These are phyloP conservation scores for Protaetia brevitarsis DNA, from an alignment of 1,140 invertebrate genomes.

Conservation along the genomic window DNA sequence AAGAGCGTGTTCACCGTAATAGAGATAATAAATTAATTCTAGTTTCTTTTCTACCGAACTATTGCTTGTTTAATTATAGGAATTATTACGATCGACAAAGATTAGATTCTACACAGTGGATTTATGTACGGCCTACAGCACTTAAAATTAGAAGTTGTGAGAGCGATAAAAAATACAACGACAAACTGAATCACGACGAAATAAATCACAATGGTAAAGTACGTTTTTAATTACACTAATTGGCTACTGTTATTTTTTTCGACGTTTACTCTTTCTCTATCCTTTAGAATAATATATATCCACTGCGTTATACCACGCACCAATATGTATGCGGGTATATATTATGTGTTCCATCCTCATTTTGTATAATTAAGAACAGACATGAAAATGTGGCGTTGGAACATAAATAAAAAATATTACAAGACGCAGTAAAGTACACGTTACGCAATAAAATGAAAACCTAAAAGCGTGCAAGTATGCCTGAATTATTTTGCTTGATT, in stretches of 20 bases:
- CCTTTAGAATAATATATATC: too few relatives aligned
- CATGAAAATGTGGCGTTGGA: too few relatives aligned
- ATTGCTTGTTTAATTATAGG: neutral
- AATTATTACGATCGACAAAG: constrained; percentile 1
- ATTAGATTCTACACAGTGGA: neutral
- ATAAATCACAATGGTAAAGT: neutral
- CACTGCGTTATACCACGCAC: too few relatives aligned
- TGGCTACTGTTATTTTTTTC: neutral
- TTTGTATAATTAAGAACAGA: too few relatives aligned
- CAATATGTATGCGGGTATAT: too few relatives aligned
- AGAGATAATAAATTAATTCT: neutral
- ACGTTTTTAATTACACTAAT: neutral
- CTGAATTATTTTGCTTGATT: too few relatives aligned
- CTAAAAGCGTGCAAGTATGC: too few relatives aligned
- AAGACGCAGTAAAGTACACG: too few relatives aligned
- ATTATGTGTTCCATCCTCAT: too few relatives aligned
- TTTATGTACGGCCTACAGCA: neutral
- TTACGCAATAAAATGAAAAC: too few relatives aligned
- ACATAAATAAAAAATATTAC: too few relatives aligned
- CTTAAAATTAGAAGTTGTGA: neutral
- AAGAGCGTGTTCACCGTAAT: neutral
- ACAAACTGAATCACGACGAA: neutral
- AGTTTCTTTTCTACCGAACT: neutral
- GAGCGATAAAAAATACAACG: neutral
- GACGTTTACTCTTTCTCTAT: too few relatives aligned